phyloP scores from a whole-genome alignment of 2,888 invertebrate genomes.

The Epinotia brunnichana region DNA sequence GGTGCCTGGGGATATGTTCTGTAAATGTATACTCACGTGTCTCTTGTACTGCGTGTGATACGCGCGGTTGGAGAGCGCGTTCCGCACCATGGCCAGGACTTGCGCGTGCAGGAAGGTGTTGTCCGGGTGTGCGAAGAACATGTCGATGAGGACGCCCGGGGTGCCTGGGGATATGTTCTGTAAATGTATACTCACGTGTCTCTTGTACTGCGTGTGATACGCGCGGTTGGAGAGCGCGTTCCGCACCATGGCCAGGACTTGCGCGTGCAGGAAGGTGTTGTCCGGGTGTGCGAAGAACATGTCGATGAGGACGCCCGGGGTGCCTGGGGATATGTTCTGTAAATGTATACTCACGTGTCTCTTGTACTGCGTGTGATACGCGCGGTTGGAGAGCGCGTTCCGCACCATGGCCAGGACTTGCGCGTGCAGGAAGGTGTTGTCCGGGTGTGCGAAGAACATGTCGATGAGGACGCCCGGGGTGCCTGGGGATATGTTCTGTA shows the following conservation, averaged over 20 bases:
- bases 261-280: conserved; percentile 98
- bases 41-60: conserved; percentile 52
- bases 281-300: conserved; percentile 94
- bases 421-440: conserved; percentile 98
- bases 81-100: conserved; percentile 90
- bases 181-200: conserved; percentile 58
- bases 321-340: conserved; percentile 71
- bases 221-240: conserved; percentile 84
- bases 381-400: conserved; percentile 84
- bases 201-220: conserved; percentile 52
- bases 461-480: conserved; percentile 88
- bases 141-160: conserved; percentile 88
- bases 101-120: conserved; percentile 98
- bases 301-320: conserved; percentile 88
- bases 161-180: conserved; percentile 75
- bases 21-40: conserved; percentile 58
- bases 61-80: conserved; percentile 83
- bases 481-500: no score
- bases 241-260: conserved; percentile 91
- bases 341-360: no score
- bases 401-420: conserved; percentile 92
- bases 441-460: conserved; percentile 93
- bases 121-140: conserved; percentile 95
- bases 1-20: conserved; percentile 74
- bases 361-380: conserved; percentile 52